Evolutionary conservation across 2,797 vertebrate species (phyloP).

Genomic region (Toxotes lorentzi): DNA sequence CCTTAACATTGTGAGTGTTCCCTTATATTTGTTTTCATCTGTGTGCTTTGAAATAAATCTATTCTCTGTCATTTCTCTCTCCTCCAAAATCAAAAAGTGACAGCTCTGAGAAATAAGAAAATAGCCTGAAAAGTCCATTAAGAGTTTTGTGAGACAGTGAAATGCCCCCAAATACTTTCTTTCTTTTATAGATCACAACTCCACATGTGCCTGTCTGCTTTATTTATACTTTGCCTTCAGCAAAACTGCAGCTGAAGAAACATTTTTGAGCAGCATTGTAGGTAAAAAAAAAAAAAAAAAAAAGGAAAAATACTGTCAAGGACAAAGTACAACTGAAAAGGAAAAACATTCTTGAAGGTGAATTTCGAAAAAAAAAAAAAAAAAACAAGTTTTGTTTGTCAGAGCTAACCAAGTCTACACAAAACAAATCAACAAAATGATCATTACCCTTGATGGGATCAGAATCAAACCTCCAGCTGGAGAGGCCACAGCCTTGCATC

Average conservation of each 20-base stretch:
- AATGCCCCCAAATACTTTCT: conserved; percentile 17
- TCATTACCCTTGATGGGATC: conserved; percentile 39
- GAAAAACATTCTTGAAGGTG: conserved; percentile 37
- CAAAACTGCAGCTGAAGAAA: conserved; percentile 20
- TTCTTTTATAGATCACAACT: conserved; percentile 31
- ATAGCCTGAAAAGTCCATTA: conserved; percentile 23
- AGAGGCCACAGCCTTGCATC: conserved; percentile 39
- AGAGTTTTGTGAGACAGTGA: conserved; percentile 37
- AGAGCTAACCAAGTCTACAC: conserved; percentile 28
- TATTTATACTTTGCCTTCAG: conserved; percentile 48
- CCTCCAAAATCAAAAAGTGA: conserved; percentile 27
- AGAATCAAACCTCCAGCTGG: conserved; percentile 45
- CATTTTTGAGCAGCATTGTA: conserved; percentile 15
- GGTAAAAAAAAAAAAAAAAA: conserved; percentile 50
- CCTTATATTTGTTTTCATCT: neutral
- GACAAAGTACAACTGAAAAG: neutral
- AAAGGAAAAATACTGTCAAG: conserved; percentile 18
- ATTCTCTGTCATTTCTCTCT: conserved; percentile 13
- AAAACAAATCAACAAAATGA: conserved; percentile 49
- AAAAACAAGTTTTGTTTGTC: conserved; percentile 33
- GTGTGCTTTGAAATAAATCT: neutral
- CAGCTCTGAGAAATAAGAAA: conserved; percentile 21
- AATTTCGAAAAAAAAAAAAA: conserved; percentile 33
- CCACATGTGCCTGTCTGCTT: conserved; percentile 29
- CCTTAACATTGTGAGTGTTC: neutral